Conservation (phyloP, 2,888 invertebrate species). For the Oligia fasciuncula region DNA sequence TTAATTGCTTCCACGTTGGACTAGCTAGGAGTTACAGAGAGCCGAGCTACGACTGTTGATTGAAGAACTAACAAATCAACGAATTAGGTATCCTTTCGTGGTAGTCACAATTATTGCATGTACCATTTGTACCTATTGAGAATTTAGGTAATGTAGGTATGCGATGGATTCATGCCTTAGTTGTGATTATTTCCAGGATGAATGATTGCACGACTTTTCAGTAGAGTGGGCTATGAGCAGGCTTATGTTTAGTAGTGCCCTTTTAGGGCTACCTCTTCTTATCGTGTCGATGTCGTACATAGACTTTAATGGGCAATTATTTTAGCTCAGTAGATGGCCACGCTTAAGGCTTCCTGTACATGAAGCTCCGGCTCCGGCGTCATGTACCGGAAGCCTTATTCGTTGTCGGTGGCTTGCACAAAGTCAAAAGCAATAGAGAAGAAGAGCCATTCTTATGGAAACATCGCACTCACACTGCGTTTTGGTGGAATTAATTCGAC, state of each 20-base stretch:
- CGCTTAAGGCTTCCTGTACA: too few species aligned
- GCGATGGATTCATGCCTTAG: neutral
- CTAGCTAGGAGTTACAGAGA: neutral
- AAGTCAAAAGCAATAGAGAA: neutral
- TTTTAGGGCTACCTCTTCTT: neutral
- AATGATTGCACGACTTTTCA: neutral
- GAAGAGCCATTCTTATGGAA: neutral
- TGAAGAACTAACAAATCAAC: slow-evolving; percentile 13
- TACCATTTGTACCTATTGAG: slow-evolving; percentile 2
- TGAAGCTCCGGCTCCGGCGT: too few species aligned
- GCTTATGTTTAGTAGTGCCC: neutral
- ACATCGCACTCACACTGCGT: neutral
- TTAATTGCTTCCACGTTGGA: slow-evolving; percentile 31
- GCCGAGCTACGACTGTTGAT: neutral
- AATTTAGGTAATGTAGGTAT: neutral
- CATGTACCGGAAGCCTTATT: too few species aligned
- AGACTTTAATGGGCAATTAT: neutral
- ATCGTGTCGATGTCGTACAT: neutral
- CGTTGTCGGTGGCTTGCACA: neutral
- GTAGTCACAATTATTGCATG: neutral
- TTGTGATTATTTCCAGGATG: neutral
- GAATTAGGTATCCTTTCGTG: neutral
- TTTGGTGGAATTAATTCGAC: neutral
- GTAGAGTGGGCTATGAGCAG: neutral
- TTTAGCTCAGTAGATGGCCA: neutral